Evolutionary conservation across 2,797 vertebrate species (phyloP).

Genomic region (Meriones psammophilus): DNA sequence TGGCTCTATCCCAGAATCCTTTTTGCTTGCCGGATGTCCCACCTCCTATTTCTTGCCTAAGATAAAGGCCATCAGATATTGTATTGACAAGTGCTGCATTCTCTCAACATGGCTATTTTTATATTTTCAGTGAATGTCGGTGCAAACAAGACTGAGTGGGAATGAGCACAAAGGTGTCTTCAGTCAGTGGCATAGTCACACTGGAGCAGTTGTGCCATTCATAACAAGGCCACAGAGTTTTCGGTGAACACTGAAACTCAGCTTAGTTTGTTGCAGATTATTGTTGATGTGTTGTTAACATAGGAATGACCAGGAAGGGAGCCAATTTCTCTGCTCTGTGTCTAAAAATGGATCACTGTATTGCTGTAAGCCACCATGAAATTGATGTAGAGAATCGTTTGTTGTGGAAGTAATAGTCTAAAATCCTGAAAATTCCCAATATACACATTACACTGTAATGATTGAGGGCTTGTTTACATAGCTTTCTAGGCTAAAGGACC

Average conservation of each 20-base stretch:
- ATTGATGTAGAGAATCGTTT: constrained; percentile 52
- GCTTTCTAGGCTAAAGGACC: neutral
- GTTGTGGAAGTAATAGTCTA: constrained; percentile 44
- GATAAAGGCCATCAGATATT: too few species aligned
- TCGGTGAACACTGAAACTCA: constrained; percentile 53
- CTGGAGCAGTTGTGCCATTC: constrained; percentile 35
- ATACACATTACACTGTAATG: constrained; percentile 37
- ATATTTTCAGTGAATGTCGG: constrained; percentile 60
- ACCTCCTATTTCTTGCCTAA: too few species aligned
- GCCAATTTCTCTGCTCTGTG: constrained; percentile 39
- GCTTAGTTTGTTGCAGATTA: constrained; percentile 65
- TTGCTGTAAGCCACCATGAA: constrained; percentile 56
- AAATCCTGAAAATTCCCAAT: constrained; percentile 64
- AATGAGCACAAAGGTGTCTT: constrained; percentile 37
- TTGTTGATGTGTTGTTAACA: constrained; percentile 63
- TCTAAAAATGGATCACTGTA: constrained; percentile 64
- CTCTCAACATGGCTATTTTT: constrained; percentile 32
- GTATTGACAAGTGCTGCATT: too few species aligned
- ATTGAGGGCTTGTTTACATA: constrained; percentile 46
- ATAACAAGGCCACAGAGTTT: constrained; percentile 23
- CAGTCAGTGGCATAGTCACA: constrained; percentile 52
- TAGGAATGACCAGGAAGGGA: constrained; percentile 63
- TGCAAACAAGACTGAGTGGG: constrained; percentile 65
- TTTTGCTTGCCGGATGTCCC: too few species aligned
- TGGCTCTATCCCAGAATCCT: too few species aligned